A percentile compares a stretch with the other conserved stretches of the same genome.
These are phyloP conservation scores for Sylvilagus bachmani DNA, from an alignment of 2,113 vertebrate genomes.

Conservation along the genomic window DNA sequence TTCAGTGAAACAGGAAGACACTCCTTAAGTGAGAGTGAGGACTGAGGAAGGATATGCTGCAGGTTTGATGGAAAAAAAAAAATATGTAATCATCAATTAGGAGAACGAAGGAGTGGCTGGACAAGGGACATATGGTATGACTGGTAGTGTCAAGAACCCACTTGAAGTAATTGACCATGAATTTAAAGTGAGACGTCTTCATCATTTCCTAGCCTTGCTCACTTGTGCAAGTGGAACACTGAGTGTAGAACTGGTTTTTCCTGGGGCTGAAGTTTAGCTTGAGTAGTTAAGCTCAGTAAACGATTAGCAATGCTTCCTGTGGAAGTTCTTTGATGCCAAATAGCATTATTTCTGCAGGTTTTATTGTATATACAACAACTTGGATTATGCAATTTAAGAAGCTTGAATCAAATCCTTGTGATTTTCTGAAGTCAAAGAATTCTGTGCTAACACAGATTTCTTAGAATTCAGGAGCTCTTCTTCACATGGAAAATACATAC, in stretches of 20 bases:
- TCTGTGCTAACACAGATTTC: not conserved
- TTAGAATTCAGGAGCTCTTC: not conserved
- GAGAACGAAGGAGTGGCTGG: not conserved
- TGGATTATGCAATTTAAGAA: not conserved
- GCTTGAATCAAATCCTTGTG: not conserved
- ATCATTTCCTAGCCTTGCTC: not conserved
- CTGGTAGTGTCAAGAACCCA: not conserved
- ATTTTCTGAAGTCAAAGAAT: not conserved
- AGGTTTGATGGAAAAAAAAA: not conserved
- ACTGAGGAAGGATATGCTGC: not conserved
- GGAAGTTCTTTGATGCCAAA: not conserved
- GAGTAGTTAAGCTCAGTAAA: not conserved
- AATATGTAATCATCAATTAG: not conserved
- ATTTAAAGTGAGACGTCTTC: not conserved
- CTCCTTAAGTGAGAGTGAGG: not conserved
- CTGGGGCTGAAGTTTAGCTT: not conserved
- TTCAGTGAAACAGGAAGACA: not conserved
- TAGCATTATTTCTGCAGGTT: not conserved
- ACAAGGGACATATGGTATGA: not conserved
- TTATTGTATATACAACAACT: not conserved
- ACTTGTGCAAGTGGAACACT: not conserved
- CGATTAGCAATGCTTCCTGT: not conserved
- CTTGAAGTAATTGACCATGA: not conserved
- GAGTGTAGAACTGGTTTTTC: not conserved
- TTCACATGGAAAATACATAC: not conserved